Evolutionary conservation across 2,113 vertebrate genomes (phyloP), one percentile per base, ranked within the genome.

Genomic region (Oceanites oceanicus): DNA sequence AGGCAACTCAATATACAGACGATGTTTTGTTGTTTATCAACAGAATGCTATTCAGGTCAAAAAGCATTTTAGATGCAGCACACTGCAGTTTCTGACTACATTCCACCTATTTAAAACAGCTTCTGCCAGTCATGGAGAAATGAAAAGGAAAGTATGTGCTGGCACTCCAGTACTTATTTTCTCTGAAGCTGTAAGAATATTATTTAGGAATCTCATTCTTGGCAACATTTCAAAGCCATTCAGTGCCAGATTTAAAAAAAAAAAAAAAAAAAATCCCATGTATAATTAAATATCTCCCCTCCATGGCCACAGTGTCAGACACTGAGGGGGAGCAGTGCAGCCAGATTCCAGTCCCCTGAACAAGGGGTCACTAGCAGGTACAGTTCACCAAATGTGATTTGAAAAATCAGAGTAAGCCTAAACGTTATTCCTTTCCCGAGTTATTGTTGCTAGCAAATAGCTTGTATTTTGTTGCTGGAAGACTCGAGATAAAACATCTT

Each of bases 281-380:
- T 32, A 86, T 86, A 95, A 94, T 89, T 94, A 88, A 90, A 74
- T 30, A 71, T 80, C 92, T 96, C 83, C 32, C 52, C 90, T 82
- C 44, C 23, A 4, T 5, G 40, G 30, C 15, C 40, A 23, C 30
- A 78, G 27, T 9, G 16, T 62, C 50, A 84, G 53, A 44, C 45
- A 71, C 20, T 23, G 29, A 34, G 23, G 27, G 6, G 38, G 27
- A 50, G 8, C 32, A 4, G 27, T 3, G 3, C 63, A 65, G 76
- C 13, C 34, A 75, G 30, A 85, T 76, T 92, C 56, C 61, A 65
- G 38, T 49, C 47, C 30, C 59, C 20, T 44, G 53, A 61, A 53
- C 29, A 50, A 38, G 34, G 32, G 56, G 26, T 68, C 19, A 32
- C 22, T 40, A 50, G 47, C 40, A 96, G 38, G 30, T n/a, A 87